Evolutionary conservation across 2,888 invertebrate genomes (phyloP).

Genomic region (Cataglyphis altisquamis): DNA sequence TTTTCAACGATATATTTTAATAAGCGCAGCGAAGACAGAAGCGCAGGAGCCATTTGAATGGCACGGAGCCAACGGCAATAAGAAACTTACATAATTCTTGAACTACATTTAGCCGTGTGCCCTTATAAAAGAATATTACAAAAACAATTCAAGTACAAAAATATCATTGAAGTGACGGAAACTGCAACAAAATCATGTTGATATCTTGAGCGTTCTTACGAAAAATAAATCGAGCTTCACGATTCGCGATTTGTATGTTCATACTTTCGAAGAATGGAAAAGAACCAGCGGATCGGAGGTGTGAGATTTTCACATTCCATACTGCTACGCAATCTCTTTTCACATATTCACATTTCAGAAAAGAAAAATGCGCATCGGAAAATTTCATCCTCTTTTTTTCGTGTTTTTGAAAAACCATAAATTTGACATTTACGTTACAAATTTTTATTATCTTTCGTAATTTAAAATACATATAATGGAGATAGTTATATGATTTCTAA

Average conservation of each 20-base stretch:
- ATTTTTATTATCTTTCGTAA: conserved; percentile 9
- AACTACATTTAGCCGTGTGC: conserved; percentile 38
- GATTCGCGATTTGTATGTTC: conserved; percentile 34
- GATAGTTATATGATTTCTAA: background rate
- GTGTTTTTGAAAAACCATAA: conserved; percentile 28
- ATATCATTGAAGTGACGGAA: conserved; percentile 13
- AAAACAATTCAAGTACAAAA: conserved; percentile 42
- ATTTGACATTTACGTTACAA: conserved; percentile 33
- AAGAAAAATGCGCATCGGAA: conserved; percentile 27
- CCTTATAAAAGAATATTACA: conserved; percentile 34
- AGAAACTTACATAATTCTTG: conserved; percentile 46
- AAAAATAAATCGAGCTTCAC: background rate
- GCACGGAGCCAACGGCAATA: conserved; percentile 42
- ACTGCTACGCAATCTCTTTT: conserved; percentile 37
- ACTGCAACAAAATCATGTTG: background rate
- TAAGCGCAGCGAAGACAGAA: conserved; percentile 2
- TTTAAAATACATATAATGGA: conserved; percentile 21
- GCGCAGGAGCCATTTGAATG: conserved; percentile 29
- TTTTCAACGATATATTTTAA: conserved; percentile 29
- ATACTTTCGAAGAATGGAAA: conserved; percentile 1
- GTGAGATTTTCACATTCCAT: conserved; percentile 16
- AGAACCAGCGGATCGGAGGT: background rate
- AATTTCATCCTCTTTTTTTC: conserved; percentile 27
- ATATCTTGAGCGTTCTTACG: background rate
- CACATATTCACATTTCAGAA: background rate